phyloP scores from a whole-genome alignment of 2,797 vertebrate genomes.

The Microctenopoma steveboyesi region DNA sequence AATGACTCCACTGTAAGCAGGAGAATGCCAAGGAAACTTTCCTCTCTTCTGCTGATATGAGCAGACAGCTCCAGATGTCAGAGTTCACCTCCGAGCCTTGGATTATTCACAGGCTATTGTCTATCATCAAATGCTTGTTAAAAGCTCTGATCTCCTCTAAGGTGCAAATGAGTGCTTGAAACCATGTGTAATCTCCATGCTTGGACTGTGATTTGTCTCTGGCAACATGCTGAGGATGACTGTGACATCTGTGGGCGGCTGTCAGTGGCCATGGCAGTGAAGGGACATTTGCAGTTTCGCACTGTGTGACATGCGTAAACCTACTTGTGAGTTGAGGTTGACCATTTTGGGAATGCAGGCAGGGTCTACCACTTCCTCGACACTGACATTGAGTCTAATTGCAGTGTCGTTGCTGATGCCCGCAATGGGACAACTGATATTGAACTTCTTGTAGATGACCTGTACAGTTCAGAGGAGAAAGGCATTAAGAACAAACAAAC shows the following conservation, averaged over 20 bases:
- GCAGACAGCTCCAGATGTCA: conserved; percentile 24
- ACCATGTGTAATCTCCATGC: conserved; percentile 62
- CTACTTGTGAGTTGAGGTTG: conserved; percentile 94
- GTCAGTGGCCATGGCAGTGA: conserved; percentile 50
- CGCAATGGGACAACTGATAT: conserved; percentile 87
- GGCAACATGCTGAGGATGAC: conserved; percentile 67
- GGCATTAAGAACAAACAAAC: conserved; percentile 29
- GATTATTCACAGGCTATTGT: conserved; percentile 13
- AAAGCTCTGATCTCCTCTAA: conserved; percentile 21
- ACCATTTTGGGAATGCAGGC: conserved; percentile 89
- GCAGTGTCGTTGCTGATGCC: conserved; percentile 67
- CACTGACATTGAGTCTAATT: conserved; percentile 72
- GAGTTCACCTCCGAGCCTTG: conserved; percentile 14
- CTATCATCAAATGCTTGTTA: conserved; percentile 30
- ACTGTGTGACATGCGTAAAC: conserved; percentile 43
- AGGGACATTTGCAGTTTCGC: conserved; percentile 39
- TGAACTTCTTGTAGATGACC: conserved; percentile 99
- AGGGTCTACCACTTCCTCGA: conserved; percentile 69
- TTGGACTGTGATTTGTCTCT: conserved; percentile 47
- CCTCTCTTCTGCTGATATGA: conserved; percentile 13
- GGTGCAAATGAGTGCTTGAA: conserved; percentile 51
- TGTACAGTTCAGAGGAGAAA: conserved; percentile 62
- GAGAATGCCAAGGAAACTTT: conserved; percentile 42
- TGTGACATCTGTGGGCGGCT: conserved; percentile 50
- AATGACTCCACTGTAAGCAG: conserved; percentile 24